Evolutionary conservation across 2,113 vertebrate species (phyloP), one percentile per base, ranked within the genome.

Genomic region (Bagarius yarrelli): DNA sequence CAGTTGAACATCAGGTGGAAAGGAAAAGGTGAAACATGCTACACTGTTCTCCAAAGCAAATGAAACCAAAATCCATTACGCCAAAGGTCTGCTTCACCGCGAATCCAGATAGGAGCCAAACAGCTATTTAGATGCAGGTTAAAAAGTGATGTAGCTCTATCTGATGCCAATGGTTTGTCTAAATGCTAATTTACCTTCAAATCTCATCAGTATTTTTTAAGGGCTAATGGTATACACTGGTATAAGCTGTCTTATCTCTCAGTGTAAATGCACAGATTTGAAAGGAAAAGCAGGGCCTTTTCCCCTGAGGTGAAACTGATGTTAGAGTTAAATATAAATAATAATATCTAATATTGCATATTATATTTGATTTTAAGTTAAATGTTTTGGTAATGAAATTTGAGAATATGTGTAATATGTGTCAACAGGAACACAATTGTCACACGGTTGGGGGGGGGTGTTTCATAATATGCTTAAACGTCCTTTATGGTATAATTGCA

Each of bases 261-360:
- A 5, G 73, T 59, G 76, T 76, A 36, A 64, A 63, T 81, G 80
- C 63, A 69, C 81, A 79, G 78, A 67, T 71, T 72, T 67, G 71
- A 23, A n/a, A 47, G 69, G 59, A 57, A 32, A 74, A 57, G 47
- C 44, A 74, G 78, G 75, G 83, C 34, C 78, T 74, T 78, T 56
- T 32, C 66, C 75, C 56, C 71, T 52, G n/a, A 70, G 76, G 79
- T 66, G 53, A 83, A 83, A 69, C 21, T 50, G 19, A 74, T 55
- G 85, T 86, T 86, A 64, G 61, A 86, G 85, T 86, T 83, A 52
- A n/a, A 64, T 83, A 88, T 85, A 85, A 80, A 84, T 82, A 82
- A 66, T 59, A 52, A n/a, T 40, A 60, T 69, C 36, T 83, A 83
- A 86, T 84, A 85, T 81, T 85, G 61, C 76, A 76, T 78, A 84